Evolutionary conservation across 1,140 invertebrate genomes (phyloP), one percentile per base, ranked within the genome.

Genomic region (Heterodera carotae): DNA sequence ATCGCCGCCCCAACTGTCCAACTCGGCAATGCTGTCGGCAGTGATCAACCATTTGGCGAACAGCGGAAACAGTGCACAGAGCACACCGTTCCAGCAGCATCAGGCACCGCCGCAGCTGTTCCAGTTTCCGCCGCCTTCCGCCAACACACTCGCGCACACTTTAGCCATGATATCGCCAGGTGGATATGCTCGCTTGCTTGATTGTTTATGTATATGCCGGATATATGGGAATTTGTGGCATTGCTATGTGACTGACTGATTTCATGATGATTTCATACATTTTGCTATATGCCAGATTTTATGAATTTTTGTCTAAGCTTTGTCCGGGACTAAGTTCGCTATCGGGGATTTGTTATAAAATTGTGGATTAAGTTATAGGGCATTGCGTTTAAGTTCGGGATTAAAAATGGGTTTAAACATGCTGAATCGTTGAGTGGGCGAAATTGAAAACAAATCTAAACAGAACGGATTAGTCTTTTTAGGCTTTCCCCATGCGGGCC

Each of bases 31-130:
- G 53, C 18, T 74, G 31, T 74, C 71, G 8, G 71, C 71, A 34
- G 59, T 74, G 71, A 74, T 74, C 25, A 74, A 74, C 48, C 71
- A 74, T 34, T 60, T 74, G 25, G 59, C 71, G 22, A 74, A 64
- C 36, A 56, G n/a, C n/a, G n/a, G n/a, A n/a, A n/a, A 56, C 48
- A 56, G 48, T 22, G 39, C 29, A 6, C 71, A 27, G 36, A 74
- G 64, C 64, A 59, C 71, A 8, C 71, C 71, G 25, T 74, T 74
- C 64, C 56, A 74, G 56, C 69, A 36, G 18, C 69, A 43, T 2
- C 53, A 74, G 36, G 5, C 33, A 27, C 71, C 59, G 64, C 69
- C 48, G 31, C 59, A 48, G n/a, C 56, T 74, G 15, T 74, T 74
- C 56, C 71, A 74, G 25, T 74, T 74, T 22, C 71, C 69, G 15